Base-by-base conservation (phyloP, 2,888 invertebrate species). In the Orthosia gothica region DNA sequence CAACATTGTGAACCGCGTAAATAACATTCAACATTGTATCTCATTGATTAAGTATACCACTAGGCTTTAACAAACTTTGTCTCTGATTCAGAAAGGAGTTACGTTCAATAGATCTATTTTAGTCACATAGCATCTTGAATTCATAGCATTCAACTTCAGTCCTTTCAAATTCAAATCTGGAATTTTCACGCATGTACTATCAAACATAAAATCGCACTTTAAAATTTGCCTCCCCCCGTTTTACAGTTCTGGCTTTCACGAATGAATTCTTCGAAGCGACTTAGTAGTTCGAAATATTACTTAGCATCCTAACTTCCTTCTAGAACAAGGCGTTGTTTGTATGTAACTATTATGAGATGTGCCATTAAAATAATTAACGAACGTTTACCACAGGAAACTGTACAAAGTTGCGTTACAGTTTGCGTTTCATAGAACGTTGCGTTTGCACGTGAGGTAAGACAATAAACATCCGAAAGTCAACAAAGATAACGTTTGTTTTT, bases 401-500 rank as follows among this genome's bases (percentile, higher is more conserved):
- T 73, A 91, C 91, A 91, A 85, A 87, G 91, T 91, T 88, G 90
- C 89, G 84, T 74, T 89, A 87, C 83, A 84, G 86, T 90, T 91
- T 88, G 89, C 89, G 82, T 74, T 89, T 86, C 83, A 84, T 45
- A 81, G 87, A 86, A 87, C 76, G 79, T 61, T 68, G 77, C 79
- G 82, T 82, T 78, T 73, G 71, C 68, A 64, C 81, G 64, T 76
- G 72, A 84, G 26, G 18, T 47, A 52, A 69, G 69, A 80, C 73
- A 82, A 87, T 83, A 90, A 76, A 82, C 66, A 70, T 70, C 65
- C 47, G 55, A 18, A 18, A 16, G 11, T 15, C 20, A 23, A 45
- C 45, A 26, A 45, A 23, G 11, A 55, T 5, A 47, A 57, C 16
- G n/a, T 50, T 66, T 20, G 40, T 13, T 7, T 55, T 40, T 40